Evolutionary conservation across 2,797 vertebrate genomes (phyloP).

Genomic region (Kryptolebias ocellatus): DNA sequence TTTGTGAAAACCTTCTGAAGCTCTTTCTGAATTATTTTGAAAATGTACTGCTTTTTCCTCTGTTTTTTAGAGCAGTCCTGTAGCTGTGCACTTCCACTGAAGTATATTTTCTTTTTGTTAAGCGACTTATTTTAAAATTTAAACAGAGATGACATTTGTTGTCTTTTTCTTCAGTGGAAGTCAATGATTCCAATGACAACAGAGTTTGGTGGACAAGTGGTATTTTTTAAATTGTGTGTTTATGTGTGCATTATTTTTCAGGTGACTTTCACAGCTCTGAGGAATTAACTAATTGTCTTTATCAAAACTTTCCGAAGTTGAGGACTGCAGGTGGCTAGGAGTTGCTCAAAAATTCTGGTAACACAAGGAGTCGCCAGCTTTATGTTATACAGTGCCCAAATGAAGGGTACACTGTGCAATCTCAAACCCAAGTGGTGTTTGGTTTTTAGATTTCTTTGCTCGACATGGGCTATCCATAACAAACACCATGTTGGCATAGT

Average conservation of each 20-base stretch:
- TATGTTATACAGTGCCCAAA: background rate
- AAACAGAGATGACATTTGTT: background rate
- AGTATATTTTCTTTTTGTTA: background rate
- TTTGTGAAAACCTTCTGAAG: background rate
- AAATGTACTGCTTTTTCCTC: no score
- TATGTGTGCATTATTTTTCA: background rate
- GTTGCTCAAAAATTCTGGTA: background rate
- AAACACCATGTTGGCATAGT: no score
- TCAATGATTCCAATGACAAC: background rate
- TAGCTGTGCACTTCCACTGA: background rate
- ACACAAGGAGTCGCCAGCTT: background rate
- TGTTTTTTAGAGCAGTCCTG: background rate
- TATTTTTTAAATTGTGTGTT: background rate
- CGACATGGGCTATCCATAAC: no score
- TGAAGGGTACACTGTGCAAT: background rate
- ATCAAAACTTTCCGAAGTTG: conserved; percentile 1
- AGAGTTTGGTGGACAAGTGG: background rate
- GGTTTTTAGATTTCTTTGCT: no score
- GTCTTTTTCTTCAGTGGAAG: background rate
- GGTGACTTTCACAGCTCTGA: background rate
- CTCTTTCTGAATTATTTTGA: background rate
- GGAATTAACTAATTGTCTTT: background rate
- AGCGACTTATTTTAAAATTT: background rate
- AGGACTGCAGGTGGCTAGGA: background rate
- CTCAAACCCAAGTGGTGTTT: no score